Conservation (phyloP, 2,797 vertebrate genomes). For the Gallinago stenura region DNA sequence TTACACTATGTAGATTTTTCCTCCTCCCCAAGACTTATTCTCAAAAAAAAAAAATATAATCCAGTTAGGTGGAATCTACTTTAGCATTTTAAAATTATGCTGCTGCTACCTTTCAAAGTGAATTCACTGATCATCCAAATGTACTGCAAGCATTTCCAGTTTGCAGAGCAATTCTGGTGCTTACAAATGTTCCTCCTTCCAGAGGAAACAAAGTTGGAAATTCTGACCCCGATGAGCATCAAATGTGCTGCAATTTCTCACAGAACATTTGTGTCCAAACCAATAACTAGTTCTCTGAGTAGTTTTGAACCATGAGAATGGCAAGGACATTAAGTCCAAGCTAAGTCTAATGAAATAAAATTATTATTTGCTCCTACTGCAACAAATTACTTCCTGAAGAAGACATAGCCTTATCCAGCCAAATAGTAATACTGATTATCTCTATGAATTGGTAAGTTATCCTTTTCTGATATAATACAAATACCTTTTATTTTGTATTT, state of each 20-base stretch:
- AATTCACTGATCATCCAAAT: neutral
- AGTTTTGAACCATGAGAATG: neutral
- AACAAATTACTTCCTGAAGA: neutral
- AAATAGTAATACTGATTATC: neutral
- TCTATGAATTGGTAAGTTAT: neutral
- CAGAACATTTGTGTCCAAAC: neutral
- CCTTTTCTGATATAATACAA: neutral
- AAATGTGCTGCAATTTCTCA: neutral
- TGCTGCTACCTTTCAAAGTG: neutral
- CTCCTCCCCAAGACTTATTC: neutral
- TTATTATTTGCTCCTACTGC: neutral
- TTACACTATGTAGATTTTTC: neutral
- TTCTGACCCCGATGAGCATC: neutral
- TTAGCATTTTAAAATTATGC: neutral
- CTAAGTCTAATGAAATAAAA: neutral
- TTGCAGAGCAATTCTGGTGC: neutral
- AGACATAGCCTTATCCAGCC: neutral
- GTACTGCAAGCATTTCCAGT: neutral
- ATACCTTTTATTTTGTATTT: neutral
- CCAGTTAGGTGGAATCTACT: neutral
- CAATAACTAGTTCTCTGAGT: neutral
- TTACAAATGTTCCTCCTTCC: neutral
- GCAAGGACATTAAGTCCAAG: neutral
- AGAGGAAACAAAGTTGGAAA: neutral
- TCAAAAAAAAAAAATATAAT: neutral